Base-by-base conservation (phyloP, 1,140 invertebrate species). In the Glossosoma conforme region DNA sequence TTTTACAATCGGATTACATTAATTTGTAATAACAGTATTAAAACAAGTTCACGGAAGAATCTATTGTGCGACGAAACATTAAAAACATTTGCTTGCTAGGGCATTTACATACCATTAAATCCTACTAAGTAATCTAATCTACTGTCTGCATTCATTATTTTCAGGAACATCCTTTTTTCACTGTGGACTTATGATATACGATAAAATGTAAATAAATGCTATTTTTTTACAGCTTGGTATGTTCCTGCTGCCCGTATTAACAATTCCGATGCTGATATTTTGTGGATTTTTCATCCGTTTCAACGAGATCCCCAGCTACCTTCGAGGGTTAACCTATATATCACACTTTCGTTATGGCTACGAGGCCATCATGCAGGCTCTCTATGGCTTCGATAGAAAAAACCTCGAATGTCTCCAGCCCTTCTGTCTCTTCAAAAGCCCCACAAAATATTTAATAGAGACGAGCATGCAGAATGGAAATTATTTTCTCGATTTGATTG, bases 271-370 rank as follows among this genome's bases (percentile, higher is more conserved):
- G 66, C 67, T 93, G 32, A 76, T 93, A 40, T 92, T 87, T 63
- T 83, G 84, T 0, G 90, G 90, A 28, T 93, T 91, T 67, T 92
- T 93, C 65, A 79, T 93, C 11, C 85, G 84, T 38, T 79, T 91
- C 61, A 70, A 77, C 10, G 89, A 90, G 47, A 79, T 93, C 41
- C 82, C 87, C 0, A 58, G 64, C 1, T 89, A 85, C 58, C 69
- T 93, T 40, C 77, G 80, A 36, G 83, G 82, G 55, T 68, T 93
- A 3, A 81, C 85, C 17, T 73, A 79, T 51, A 64, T 88, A 2
- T 90, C 87, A 17, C 91, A 89, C 63, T 87, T 91, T 55, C 78
- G 87, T 61, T 92, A 91, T 43, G 78, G 82, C 0, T 91, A 91
- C 60, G 88, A 92, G 65, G 85, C 86, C 2, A 71, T 84, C 1